These are phyloP conservation scores for Hydractinia symbiolongicarpus DNA, from an alignment of 30 jellyfish, hydroid and myxozoan genomes.

Conservation along the genomic window DNA sequence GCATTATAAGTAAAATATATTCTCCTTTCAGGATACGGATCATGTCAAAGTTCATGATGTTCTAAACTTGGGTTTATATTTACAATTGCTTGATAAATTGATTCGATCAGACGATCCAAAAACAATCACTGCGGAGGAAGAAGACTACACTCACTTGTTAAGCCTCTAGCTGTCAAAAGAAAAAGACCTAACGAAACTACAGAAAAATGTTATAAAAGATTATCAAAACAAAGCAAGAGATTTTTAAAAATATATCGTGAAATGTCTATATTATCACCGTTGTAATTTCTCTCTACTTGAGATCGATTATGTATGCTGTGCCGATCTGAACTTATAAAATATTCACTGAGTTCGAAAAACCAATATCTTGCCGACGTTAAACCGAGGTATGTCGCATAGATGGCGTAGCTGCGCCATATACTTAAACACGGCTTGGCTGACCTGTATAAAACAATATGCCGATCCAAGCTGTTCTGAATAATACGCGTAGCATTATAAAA, in stretches of 20 bases:
- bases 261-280: not conserved
- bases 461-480: too few species aligned
- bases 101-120: constrained; percentile 4
- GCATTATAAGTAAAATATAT: too few species aligned
- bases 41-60: not conserved
- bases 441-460: too few species aligned
- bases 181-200: not conserved
- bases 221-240: not conserved
- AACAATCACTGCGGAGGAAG: not conserved
- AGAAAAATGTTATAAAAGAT: not conserved
- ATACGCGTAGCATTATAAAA: too few species aligned
- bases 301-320: too few species aligned
- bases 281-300: too few species aligned
- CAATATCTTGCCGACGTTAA: too few species aligned
- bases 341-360: too few species aligned
- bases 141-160: not conserved
- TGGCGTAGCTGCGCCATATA: too few species aligned
- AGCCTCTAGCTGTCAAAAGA: not conserved
- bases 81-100: not conserved
- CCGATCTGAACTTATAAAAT: too few species aligned
- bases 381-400: too few species aligned
- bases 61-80: not conserved
- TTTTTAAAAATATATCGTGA: not conserved
- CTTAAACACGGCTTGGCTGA: too few species aligned
- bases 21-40: constrained; percentile 1